phyloP scores from a whole-genome alignment of 2,113 vertebrate genomes.

The Isichthys henryi region DNA sequence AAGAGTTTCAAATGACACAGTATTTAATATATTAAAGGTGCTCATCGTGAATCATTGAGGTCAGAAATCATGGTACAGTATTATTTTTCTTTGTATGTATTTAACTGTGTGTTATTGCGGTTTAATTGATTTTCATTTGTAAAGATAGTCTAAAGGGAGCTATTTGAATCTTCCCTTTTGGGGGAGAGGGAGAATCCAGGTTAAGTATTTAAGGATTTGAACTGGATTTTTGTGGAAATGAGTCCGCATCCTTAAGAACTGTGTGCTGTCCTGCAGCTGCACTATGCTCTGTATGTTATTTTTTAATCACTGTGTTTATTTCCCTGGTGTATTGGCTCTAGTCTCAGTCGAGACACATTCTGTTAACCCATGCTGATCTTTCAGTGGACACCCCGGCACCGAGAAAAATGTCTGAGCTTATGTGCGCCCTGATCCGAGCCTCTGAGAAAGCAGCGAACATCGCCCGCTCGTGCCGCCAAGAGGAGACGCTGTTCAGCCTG shows the following conservation, averaged over 20 bases:
- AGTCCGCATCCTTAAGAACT: neutral
- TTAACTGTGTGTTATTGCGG: neutral
- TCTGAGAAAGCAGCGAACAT: slow-evolving; percentile 39
- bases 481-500: slow-evolving; percentile 32
- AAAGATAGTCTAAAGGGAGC: neutral
- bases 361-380: neutral
- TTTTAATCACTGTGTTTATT: neutral
- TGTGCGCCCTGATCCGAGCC: slow-evolving; percentile 27
- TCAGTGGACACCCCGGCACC: neutral
- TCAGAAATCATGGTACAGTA: neutral
- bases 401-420: slow-evolving; percentile 25
- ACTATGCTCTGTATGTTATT: neutral
- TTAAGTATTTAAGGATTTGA: neutral
- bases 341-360: neutral
- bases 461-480: slow-evolving; percentile 32
- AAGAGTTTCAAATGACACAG: neutral
- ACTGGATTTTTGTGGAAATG: neutral
- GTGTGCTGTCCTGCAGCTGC: neutral
- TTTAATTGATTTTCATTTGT: neutral
- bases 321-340: neutral
- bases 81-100: neutral
- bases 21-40: neutral
- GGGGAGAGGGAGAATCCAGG: neutral
- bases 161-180: neutral
- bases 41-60: neutral